Conservation (phyloP, 2,888 invertebrate species). For the Caenorhabditis uteleia region DNA sequence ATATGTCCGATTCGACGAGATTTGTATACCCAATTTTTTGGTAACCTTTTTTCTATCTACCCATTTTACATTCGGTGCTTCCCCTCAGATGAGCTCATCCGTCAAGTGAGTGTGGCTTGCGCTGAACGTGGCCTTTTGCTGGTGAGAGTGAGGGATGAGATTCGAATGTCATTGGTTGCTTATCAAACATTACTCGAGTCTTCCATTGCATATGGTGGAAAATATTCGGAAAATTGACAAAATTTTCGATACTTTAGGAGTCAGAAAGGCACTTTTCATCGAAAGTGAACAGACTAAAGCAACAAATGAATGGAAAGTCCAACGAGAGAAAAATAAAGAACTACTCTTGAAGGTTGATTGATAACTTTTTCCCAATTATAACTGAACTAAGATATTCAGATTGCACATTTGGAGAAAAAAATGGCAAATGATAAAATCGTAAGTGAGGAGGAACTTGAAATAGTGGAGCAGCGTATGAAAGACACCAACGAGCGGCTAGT, state of each 20-base stretch:
- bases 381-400: constrained; percentile 24
- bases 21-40: constrained; percentile 63
- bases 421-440: constrained; percentile 55
- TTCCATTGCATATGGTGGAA: constrained; percentile 86
- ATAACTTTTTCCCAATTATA: background rate
- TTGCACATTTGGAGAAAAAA: constrained; percentile 60
- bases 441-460: constrained; percentile 62
- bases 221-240: background rate
- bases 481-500: constrained; percentile 64
- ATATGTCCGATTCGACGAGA: constrained; percentile 63
- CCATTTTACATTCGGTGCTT: too few species aligned
- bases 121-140: constrained; percentile 92
- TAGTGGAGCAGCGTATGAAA: constrained; percentile 62
- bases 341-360: constrained; percentile 42
- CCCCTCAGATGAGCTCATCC: constrained; percentile 84
- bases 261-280: constrained; percentile 93
- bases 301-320: constrained; percentile 43
- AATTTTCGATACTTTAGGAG: constrained; percentile 69
- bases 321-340: constrained; percentile 45
- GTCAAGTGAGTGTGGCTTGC: constrained; percentile 94
- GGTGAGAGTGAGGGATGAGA: constrained; percentile 90
- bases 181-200: constrained; percentile 96
- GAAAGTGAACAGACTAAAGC: constrained; percentile 75
- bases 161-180: constrained; percentile 92
- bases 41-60: constrained; percentile 26